These are phyloP conservation scores for Proisotoma minuta DNA, from an alignment of 2,888 invertebrate species.

Conservation along the genomic window DNA sequence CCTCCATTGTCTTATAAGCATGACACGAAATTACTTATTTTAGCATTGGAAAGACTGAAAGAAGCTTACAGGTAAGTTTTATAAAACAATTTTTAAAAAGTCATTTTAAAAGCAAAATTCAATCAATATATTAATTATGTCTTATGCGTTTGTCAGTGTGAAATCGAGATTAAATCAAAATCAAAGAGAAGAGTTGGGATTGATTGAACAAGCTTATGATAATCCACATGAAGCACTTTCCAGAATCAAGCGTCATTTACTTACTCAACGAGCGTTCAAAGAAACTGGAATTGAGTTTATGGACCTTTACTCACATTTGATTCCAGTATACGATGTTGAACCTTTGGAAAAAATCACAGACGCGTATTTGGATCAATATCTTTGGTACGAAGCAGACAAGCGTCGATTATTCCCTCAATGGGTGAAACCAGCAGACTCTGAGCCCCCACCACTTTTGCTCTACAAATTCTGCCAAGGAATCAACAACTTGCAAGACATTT, in stretches of 20 bases:
- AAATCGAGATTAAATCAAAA: slow-evolving; percentile 97
- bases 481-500: slow-evolving; percentile 95
- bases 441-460: slow-evolving; percentile 63
- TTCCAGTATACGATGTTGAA: slow-evolving; percentile 99
- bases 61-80: slow-evolving; percentile 76
- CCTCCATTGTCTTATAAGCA: slow-evolving; percentile 99
- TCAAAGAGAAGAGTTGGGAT: slow-evolving; percentile 94
- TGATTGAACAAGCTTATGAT: slow-evolving; percentile 99
- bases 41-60: slow-evolving; percentile 91
- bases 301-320: slow-evolving; percentile 97
- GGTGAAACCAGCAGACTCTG: slow-evolving; percentile 98
- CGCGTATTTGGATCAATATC: slow-evolving; percentile 97
- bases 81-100: slow-evolving; percentile 9
- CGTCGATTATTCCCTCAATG: slow-evolving; percentile 93
- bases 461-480: slow-evolving; percentile 60
- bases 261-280: slow-evolving; percentile 97
- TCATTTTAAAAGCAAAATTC: too few species aligned
- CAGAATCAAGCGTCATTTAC: slow-evolving; percentile 95
- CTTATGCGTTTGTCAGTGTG: slow-evolving; percentile 60
- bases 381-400: slow-evolving; percentile 99
- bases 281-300: slow-evolving; percentile 99
- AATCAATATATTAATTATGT: too few species aligned
- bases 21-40: slow-evolving; percentile 94
- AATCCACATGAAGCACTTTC: slow-evolving; percentile 99
- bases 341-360: slow-evolving; percentile 99